A percentile compares a stretch with the other conserved stretches of the same genome.
Conservation (phyloP, 1,140 invertebrate species). For the Oreohelix idahoensis region DNA sequence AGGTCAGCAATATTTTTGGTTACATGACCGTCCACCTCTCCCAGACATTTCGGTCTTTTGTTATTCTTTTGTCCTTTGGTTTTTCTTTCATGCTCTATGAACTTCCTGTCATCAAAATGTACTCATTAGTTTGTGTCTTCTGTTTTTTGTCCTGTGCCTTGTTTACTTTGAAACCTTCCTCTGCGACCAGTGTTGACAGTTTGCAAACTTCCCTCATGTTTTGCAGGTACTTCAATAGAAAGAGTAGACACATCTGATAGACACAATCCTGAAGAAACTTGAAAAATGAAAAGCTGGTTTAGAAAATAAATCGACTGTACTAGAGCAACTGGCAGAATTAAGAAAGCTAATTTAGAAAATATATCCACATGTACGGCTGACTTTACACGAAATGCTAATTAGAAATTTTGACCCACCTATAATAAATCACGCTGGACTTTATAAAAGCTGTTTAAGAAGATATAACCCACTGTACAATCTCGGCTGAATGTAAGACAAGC, state of each 20-base stretch:
- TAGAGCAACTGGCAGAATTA: too few species aligned
- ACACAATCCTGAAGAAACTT: slow-evolving; percentile 23
- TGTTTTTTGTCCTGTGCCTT: neutral
- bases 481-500: too few species aligned
- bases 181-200: neutral
- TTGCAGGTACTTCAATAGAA: slow-evolving; percentile 2
- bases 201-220: neutral
- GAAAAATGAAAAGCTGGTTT: too few species aligned
- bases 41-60: neutral
- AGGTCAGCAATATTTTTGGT: neutral
- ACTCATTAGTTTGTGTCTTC: neutral
- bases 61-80: neutral
- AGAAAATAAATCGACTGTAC: too few species aligned
- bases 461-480: too few species aligned
- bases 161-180: neutral
- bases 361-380: too few species aligned
- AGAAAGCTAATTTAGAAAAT: too few species aligned
- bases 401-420: too few species aligned
- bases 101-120: neutral
- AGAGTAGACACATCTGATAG: slow-evolving; percentile 6
- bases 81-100: neutral
- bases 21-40: neutral
- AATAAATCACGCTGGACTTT: too few species aligned
- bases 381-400: too few species aligned
- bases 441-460: too few species aligned